These are phyloP conservation scores for Enteromius anoplus DNA, from an alignment of 2,797 vertebrate species.

Conservation along the genomic window DNA sequence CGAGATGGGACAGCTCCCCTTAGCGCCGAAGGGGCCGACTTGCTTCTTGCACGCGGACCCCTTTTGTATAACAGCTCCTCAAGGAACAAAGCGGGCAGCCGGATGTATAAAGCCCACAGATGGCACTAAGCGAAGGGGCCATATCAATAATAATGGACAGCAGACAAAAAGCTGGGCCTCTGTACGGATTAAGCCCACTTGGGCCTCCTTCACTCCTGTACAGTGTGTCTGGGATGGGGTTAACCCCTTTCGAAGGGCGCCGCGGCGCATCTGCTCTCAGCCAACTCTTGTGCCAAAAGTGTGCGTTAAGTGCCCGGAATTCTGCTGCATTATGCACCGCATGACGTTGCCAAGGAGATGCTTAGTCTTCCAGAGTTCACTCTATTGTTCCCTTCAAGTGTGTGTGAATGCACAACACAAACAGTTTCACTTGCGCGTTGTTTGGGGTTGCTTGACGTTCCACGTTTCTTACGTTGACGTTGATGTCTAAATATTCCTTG, in stretches of 20 bases:
- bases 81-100: slow-evolving; percentile 63
- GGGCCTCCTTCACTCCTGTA: slow-evolving; percentile 63
- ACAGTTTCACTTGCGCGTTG: slow-evolving; percentile 41
- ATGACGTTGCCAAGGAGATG: slow-evolving; percentile 62
- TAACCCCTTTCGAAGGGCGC: slow-evolving; percentile 57
- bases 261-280: slow-evolving; percentile 59
- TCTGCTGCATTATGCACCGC: slow-evolving; percentile 61
- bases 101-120: slow-evolving; percentile 68
- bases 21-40: slow-evolving; percentile 58
- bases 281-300: slow-evolving; percentile 58
- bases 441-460: slow-evolving; percentile 30
- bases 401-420: slow-evolving; percentile 50
- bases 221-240: slow-evolving; percentile 59
- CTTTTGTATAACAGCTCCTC: slow-evolving; percentile 58
- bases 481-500: slow-evolving; percentile 30
- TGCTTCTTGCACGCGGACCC: slow-evolving; percentile 47
- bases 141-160: slow-evolving; percentile 67
- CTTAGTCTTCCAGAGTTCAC: slow-evolving; percentile 43
- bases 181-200: slow-evolving; percentile 61
- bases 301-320: slow-evolving; percentile 63
- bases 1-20: slow-evolving; percentile 57
- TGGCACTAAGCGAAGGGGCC: slow-evolving; percentile 65
- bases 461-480: not conserved
- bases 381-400: slow-evolving; percentile 55
- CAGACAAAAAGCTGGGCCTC: slow-evolving; percentile 63